Conservation (phyloP, 2,888 invertebrate species). For the Muscina levida region DNA sequence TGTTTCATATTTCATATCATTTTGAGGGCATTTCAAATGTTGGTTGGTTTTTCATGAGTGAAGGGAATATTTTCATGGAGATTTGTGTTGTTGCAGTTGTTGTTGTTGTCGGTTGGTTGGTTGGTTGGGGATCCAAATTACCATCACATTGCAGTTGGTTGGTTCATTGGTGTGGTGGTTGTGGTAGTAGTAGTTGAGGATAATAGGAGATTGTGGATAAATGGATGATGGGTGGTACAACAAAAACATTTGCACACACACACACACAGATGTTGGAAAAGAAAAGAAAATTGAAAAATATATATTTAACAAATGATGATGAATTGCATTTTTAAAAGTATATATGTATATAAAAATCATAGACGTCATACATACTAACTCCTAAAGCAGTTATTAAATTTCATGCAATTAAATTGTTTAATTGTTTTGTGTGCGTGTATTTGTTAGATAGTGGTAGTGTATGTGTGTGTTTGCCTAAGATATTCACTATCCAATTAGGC, state of each 20-base stretch:
- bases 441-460: too few species aligned
- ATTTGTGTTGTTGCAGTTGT: background rate
- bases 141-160: slow-evolving; percentile 59
- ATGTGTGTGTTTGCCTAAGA: background rate
- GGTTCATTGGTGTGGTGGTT: slow-evolving; percentile 46
- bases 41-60: slow-evolving; percentile 61
- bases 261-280: background rate
- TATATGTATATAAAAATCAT: background rate
- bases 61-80: slow-evolving; percentile 6
- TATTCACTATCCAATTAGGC: too few species aligned
- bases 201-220: slow-evolving; percentile 32
- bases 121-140: slow-evolving; percentile 52
- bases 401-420: too few species aligned
- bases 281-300: slow-evolving; percentile 16
- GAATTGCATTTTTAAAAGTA: slow-evolving; percentile 5
- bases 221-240: slow-evolving; percentile 34
- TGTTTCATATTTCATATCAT: slow-evolving; percentile 19
- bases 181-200: too few species aligned
- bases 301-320: slow-evolving; percentile 7
- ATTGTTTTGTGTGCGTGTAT: too few species aligned
- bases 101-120: too few species aligned
- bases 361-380: slow-evolving; percentile 13
- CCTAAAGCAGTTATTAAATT: too few species aligned
- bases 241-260: slow-evolving; percentile 34
- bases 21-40: slow-evolving; percentile 36